A percentile compares a stretch with the other conserved stretches of the same genome.
These are phyloP conservation scores for Epinephelus moara DNA, from an alignment of 2,113 vertebrate genomes.

Conservation along the genomic window DNA sequence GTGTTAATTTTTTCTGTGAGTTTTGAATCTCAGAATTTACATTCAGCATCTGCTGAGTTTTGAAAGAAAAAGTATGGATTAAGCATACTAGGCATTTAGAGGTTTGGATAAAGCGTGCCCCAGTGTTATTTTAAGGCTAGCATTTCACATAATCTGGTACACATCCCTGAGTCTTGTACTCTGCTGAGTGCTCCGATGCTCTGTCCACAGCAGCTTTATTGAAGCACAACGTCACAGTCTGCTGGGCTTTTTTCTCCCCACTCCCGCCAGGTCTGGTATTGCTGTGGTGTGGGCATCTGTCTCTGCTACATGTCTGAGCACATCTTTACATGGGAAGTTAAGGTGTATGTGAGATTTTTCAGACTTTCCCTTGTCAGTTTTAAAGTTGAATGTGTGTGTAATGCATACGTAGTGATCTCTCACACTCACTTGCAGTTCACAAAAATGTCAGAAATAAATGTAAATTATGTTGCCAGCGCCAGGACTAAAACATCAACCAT, in stretches of 20 bases:
- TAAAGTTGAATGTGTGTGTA: too few relatives aligned
- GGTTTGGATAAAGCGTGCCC: neutral
- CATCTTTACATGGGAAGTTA: constrained; percentile 6
- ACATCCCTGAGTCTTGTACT: neutral
- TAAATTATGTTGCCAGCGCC: too few relatives aligned
- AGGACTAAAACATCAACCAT: too few relatives aligned
- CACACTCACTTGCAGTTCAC: too few relatives aligned
- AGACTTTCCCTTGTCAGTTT: neutral
- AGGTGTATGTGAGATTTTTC: neutral
- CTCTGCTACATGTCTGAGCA: neutral
- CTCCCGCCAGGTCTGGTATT: neutral
- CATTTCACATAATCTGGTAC: neutral
- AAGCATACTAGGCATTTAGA: neutral
- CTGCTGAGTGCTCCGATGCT: constrained; percentile 17
- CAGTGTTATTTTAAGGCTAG: constrained; percentile 4
- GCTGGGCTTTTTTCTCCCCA: neutral
- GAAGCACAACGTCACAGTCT: constrained; percentile 18
- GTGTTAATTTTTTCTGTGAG: neutral
- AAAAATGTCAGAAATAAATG: too few relatives aligned
- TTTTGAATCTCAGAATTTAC: neutral
- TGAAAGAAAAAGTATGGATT: neutral
- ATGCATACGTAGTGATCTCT: too few relatives aligned
- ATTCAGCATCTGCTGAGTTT: neutral
- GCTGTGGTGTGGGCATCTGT: neutral
- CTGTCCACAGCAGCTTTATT: constrained; percentile 3